phyloP scores from a whole-genome alignment of 2,113 vertebrate genomes.

The Ovibos moschatus region DNA sequence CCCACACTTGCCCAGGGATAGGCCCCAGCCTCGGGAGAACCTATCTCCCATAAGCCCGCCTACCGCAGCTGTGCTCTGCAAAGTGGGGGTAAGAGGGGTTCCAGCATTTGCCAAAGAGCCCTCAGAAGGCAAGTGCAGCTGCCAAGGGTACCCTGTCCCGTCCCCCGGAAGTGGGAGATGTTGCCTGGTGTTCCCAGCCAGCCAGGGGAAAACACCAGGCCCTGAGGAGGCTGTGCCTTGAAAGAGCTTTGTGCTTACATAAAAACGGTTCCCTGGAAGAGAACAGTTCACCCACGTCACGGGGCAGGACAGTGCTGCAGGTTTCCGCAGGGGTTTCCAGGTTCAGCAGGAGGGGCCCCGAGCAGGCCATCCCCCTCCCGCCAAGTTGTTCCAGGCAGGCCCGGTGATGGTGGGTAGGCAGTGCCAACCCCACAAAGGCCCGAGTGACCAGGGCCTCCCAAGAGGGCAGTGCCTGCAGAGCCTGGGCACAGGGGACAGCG shows the following conservation, averaged over 20 bases:
- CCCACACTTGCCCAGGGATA: background rate
- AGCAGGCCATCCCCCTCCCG: background rate
- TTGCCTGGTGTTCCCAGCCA: background rate
- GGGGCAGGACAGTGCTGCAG: background rate
- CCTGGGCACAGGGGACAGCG: rapidly evolving
- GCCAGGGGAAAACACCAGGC: rapidly evolving
- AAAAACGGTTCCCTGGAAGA: background rate
- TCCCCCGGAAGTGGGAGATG: background rate
- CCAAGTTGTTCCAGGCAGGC: background rate
- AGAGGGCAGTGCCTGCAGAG: background rate
- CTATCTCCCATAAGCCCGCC: background rate
- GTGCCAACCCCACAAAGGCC: background rate
- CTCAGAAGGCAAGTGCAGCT: background rate
- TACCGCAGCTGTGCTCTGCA: background rate
- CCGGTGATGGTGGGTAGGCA: background rate
- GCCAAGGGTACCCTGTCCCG: background rate
- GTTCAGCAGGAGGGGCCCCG: too few relatives aligned
- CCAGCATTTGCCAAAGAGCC: background rate
- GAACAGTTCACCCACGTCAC: background rate
- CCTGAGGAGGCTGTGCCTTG: background rate
- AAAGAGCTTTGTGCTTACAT: background rate
- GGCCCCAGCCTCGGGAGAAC: background rate
- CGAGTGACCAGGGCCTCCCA: background rate
- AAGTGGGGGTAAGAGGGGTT: background rate
- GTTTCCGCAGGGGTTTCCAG: background rate